These are phyloP conservation scores for Chrysocyon brachyurus DNA, from an alignment of 2,797 vertebrate genomes.

Conservation along the genomic window DNA sequence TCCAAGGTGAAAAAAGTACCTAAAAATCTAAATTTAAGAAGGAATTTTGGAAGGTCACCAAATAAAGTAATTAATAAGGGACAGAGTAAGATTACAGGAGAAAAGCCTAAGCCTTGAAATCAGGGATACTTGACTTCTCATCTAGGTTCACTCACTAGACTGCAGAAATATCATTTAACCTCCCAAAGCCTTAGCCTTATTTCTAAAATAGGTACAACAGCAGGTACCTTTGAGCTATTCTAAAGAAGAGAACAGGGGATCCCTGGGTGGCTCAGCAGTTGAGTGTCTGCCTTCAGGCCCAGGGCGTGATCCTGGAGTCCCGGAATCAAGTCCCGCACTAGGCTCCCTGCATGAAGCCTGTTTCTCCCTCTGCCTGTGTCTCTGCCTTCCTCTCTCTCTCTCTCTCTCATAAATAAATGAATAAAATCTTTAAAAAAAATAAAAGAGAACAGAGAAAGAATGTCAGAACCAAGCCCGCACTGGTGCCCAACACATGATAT, in stretches of 20 bases:
- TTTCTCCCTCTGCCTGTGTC: too few species aligned
- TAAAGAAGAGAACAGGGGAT: not conserved
- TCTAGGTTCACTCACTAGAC: not conserved
- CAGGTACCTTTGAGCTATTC: not conserved
- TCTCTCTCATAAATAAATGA: too few species aligned
- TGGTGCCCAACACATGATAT: not conserved
- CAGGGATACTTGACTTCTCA: not conserved
- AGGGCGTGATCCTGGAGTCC: too few species aligned
- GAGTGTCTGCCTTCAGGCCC: too few species aligned
- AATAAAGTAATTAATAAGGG: not conserved
- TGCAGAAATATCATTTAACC: not conserved
- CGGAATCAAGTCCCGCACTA: too few species aligned
- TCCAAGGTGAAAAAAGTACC: not conserved
- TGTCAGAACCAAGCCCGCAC: not conserved
- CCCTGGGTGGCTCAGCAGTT: too few species aligned
- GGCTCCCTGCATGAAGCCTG: too few species aligned
- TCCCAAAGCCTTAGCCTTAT: not conserved
- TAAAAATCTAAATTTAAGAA: conserved; percentile 58
- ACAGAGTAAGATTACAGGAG: not conserved
- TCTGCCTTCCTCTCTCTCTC: too few species aligned
- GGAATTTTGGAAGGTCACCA: not conserved
- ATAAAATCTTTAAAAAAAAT: too few species aligned
- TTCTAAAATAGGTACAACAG: not conserved
- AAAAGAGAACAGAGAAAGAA: not conserved
- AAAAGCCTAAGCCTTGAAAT: not conserved